Base-by-base conservation (phyloP, 2,888 invertebrate genomes). In the Laspeyria flexula region DNA sequence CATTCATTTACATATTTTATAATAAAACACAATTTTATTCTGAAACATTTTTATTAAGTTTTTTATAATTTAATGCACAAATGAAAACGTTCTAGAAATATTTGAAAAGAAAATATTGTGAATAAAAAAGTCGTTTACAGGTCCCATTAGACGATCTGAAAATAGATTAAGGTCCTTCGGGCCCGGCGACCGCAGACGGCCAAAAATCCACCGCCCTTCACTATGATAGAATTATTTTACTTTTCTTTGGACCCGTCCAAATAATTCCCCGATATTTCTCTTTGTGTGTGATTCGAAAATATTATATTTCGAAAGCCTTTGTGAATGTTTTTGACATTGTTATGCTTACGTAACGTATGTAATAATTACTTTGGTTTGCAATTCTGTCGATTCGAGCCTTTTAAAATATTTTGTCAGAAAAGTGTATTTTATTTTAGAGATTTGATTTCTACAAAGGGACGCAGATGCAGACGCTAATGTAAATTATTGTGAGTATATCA, bases 111-210 rank as follows among this genome's bases (percentile, higher is more conserved):
- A 64, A 61, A 70, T 67, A 61, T 70, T 55, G 61, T 57, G 55
- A 54, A 59, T 63, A 59, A 65, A 70, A 66, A 65, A 68, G 72
- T 56, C 57, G 60, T 71, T 66, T 66, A 52, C 67, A 50, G 59
- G 59, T 61, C 54, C 69, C 57, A 61, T 66, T 61, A 62, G 59
- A 64, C 48, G 50, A 46, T 51, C 63, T 54, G 62, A 47, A 56
- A 71, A 75, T 71, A 74, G 75, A 75, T 74, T 66, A 70, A 60
- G 73, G 75, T 49, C 55, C 50, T 61, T 47, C 3, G 38, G 52
- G 54, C 30, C 31, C 29, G 53, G 55, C 57, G 46, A 60, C 64
- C 63, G 50, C 63, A 52, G 59, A 56, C 50, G 40, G 57, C 53
- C 61, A 38, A 50, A 63, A 55, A 55, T 46, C 55, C 50, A 27